Evolutionary conservation across 64 coral and sea anemone genomes (phyloP).

Genomic region (Pocillopora verrucosa): DNA sequence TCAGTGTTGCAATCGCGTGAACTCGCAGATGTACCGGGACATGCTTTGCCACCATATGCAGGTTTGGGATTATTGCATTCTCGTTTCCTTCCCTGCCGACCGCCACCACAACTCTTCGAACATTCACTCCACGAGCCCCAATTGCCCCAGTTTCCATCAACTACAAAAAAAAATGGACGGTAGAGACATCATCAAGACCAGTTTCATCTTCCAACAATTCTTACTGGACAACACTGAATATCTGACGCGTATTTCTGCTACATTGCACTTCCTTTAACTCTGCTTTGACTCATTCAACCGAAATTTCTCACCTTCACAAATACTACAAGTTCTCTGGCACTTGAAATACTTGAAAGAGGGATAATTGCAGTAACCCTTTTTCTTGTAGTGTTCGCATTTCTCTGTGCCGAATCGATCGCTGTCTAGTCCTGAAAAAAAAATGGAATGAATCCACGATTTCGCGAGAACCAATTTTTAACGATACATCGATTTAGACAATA

Average conservation of each 20-base stretch:
- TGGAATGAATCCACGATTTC: not conserved
- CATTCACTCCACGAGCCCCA: conserved; percentile 37
- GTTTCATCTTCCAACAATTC: too few species aligned
- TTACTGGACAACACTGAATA: too few species aligned
- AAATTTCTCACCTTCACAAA: not conserved
- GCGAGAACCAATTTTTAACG: too few species aligned
- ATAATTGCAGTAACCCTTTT: conserved; percentile 7
- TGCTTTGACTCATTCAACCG: not conserved
- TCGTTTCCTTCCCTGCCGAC: conserved; percentile 1
- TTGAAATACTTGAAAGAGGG: conserved; percentile 21
- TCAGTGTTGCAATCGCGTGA: not conserved
- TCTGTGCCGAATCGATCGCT: not conserved
- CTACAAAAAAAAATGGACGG: not conserved
- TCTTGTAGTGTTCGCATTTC: conserved; percentile 20
- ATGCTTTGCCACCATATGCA: conserved; percentile 14
- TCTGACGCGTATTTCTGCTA: too few species aligned
- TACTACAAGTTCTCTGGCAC: conserved; percentile 32
- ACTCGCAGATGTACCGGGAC: not conserved
- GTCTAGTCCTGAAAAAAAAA: conserved; percentile 6
- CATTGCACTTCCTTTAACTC: not conserved
- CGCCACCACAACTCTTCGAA: conserved; percentile 35
- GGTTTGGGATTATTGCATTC: conserved; percentile 44
- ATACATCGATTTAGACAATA: too few species aligned
- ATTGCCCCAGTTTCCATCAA: conserved; percentile 23
- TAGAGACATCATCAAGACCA: not conserved